Base-by-base conservation (phyloP, 1,140 invertebrate genomes). In the Temnothorax longispinosus region DNA sequence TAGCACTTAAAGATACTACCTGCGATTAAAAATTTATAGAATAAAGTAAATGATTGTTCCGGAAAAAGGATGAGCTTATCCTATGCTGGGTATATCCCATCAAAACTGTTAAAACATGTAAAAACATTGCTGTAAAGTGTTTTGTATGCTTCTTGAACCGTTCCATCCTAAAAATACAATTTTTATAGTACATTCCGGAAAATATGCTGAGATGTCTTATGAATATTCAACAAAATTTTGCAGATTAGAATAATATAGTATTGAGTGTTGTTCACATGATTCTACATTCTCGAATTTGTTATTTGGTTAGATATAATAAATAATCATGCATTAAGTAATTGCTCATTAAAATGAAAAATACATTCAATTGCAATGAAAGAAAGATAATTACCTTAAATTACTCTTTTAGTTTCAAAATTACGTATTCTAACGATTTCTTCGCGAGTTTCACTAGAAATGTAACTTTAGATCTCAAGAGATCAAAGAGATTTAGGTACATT, bases 91-190 rank as follows among this genome's bases (percentile, higher is more conserved):
- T 58, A 47, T 67, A 80, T 81, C 11, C 50, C 72, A 58, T 72
- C 41, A 82, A 35, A 82, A 44, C 41, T 72, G 21, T 74, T 58
- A 58, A 82, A 82, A 58, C 13, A 72, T 82, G 35, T 21, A 80
- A 54, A 64, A 69, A 21, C 18, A 47, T 82, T 58, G 50, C 67
- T 7, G 3, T 21, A 72, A 11, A 32, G 67, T 10, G 21, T 78
- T 78, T 65, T 65, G 60, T 65, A 18, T 65, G 32, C n/a, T 65
- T 78, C 44, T 32, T 47, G 56, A 60, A 52, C 15, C 21, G 5
- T n/a, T n/a, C 13, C 7, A 18, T 6, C 38, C n/a, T 78, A 1
- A 77, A 76, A 7, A 7, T 76, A 15, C 18, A 78, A 65, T 15
- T 78, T 78, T 78, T 78, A 78, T 38, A 38, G 6, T 52, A 65